Percentiles rank a stretch among this genome's conserved stretches.
These are phyloP conservation scores for Leptinotarsa lineolata DNA, from an alignment of 1,140 invertebrate species.

Conservation along the genomic window DNA sequence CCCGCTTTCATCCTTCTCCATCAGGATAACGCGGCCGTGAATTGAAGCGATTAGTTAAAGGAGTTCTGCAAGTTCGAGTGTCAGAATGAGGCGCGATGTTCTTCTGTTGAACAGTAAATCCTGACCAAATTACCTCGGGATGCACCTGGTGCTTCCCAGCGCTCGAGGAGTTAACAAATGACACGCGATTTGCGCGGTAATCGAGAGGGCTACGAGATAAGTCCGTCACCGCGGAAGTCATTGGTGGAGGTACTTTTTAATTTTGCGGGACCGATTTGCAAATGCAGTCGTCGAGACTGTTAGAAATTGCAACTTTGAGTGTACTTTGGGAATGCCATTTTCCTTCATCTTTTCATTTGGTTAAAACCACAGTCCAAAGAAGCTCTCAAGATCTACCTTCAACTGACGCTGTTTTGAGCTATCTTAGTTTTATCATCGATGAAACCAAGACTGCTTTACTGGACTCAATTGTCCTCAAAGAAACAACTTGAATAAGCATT, in stretches of 20 bases:
- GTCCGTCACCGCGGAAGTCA: constrained; percentile 37
- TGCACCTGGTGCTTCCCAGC: constrained; percentile 51
- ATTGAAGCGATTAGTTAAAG: constrained; percentile 21
- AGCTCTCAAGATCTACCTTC: no score
- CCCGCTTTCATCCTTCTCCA: neutral
- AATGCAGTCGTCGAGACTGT: no score
- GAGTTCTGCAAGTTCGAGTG: constrained; percentile 19
- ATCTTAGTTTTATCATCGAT: no score
- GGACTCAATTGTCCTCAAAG: no score
- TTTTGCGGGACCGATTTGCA: neutral
- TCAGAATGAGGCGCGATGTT: constrained; percentile 24
- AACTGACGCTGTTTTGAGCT: no score
- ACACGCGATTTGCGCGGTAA: constrained; percentile 54
- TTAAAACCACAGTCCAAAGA: no score
- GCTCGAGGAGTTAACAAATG: constrained; percentile 51
- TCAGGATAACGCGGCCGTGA: constrained; percentile 8
- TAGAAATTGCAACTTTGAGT: no score
- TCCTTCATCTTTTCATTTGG: no score
- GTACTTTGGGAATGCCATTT: no score
- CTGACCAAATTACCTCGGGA: constrained; percentile 49
- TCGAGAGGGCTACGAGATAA: constrained; percentile 52
- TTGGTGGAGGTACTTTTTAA: constrained; percentile 11
- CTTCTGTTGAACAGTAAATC: constrained; percentile 47
- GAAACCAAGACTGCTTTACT: no score
- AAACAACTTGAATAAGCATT: no score